Percentiles rank a stretch among this genome's conserved stretches.
These are phyloP conservation scores for Miniopterus natalensis DNA, from an alignment of 2,113 vertebrate species.

Conservation along the genomic window DNA sequence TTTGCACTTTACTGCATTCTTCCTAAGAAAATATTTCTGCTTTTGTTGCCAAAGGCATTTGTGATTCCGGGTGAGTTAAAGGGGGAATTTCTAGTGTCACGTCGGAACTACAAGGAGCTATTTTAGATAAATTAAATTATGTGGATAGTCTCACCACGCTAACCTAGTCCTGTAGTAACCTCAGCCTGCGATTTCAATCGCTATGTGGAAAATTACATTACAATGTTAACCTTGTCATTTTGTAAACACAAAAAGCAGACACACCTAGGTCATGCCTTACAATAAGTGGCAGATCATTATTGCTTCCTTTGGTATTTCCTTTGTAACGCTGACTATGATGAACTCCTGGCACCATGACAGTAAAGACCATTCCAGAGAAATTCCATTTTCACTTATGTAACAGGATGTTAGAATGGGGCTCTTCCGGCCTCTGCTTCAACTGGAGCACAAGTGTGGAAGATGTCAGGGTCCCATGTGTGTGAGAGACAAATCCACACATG, in stretches of 20 bases:
- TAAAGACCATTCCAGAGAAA: slow-evolving; percentile 76
- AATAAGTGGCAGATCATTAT: slow-evolving; percentile 77
- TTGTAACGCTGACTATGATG: slow-evolving; percentile 63
- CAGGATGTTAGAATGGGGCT: not conserved
- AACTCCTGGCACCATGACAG: slow-evolving; percentile 64
- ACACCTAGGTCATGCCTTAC: slow-evolving; percentile 75
- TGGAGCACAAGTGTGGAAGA: not conserved
- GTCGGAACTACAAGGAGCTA: not conserved
- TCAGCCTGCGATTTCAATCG: slow-evolving; percentile 42
- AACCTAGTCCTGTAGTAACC: not conserved
- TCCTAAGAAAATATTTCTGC: not conserved
- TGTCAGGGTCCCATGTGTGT: not conserved
- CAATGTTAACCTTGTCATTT: slow-evolving; percentile 39
- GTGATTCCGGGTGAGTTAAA: slow-evolving; percentile 31
- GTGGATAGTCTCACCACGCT: not conserved
- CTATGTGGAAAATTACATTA: slow-evolving; percentile 65
- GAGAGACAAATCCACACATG: not conserved
- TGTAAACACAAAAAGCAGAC: slow-evolving; percentile 75
- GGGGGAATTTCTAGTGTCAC: not conserved
- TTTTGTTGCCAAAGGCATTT: slow-evolving; percentile 17
- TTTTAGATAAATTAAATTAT: slow-evolving; percentile 41
- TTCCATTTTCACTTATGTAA: slow-evolving; percentile 71
- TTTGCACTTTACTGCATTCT: not conserved
- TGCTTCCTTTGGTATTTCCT: slow-evolving; percentile 83
- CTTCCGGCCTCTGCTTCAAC: not conserved